Percentiles rank a stretch among this genome's conserved stretches.
Conservation (phyloP, 37 sponge, comb jelly and placozoan genomes). For the Eunapius fragilis region DNA sequence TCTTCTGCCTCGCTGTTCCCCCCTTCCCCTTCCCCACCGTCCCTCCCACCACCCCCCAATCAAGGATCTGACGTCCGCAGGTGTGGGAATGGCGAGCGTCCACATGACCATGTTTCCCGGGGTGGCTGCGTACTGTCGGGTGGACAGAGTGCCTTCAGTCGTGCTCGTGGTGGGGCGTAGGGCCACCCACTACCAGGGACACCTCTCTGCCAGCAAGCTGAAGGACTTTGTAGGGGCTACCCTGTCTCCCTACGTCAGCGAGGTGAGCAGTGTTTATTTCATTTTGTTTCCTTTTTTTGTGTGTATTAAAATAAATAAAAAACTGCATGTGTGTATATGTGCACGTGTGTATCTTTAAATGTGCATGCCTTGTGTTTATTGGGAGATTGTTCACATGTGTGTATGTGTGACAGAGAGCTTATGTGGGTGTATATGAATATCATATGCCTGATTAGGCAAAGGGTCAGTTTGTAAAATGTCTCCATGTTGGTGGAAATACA, state of each 20-base stretch:
- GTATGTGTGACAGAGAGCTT: too few species aligned
- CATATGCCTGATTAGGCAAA: too few species aligned
- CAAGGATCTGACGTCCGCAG: not conserved
- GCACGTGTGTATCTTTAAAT: too few species aligned
- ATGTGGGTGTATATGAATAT: too few species aligned
- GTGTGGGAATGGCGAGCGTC: constrained; percentile 61
- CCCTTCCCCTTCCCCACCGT: not conserved
- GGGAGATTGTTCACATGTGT: too few species aligned
- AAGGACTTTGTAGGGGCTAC: constrained; percentile 6
- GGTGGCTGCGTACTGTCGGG: constrained; percentile 38
- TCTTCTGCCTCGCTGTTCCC: not conserved
- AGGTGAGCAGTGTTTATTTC: too few species aligned
- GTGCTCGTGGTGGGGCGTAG: constrained; percentile 55
- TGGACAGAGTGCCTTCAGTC: constrained; percentile 54
- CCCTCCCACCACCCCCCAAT: not conserved
- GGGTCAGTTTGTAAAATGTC: too few species aligned
- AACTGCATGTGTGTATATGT: too few species aligned
- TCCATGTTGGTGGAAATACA: too few species aligned
- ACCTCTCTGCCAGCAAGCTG: not conserved
- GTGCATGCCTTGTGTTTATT: too few species aligned
- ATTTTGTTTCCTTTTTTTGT: too few species aligned
- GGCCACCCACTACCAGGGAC: constrained; percentile 28
- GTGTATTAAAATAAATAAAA: too few species aligned
- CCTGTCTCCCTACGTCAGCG: not conserved
- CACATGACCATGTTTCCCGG: constrained; percentile 5